Conservation (phyloP, 2,797 vertebrate genomes). For the Parotocinclus haroldoi region DNA sequence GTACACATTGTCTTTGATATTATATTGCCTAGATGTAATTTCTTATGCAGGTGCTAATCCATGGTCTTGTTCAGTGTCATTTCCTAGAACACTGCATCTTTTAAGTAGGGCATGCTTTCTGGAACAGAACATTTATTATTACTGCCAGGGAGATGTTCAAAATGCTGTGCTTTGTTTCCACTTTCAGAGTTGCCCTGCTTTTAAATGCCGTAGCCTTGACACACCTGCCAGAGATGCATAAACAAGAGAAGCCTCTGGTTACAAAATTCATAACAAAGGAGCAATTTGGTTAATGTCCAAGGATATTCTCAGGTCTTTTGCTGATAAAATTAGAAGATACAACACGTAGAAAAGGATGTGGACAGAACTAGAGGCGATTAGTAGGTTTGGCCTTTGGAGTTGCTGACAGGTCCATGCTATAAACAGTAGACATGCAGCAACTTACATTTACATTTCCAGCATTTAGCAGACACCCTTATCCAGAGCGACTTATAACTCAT, state of each 20-base stretch:
- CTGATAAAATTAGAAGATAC: neutral
- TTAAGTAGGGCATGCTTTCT: constrained; percentile 16
- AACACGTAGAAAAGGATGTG: neutral
- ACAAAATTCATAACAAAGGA: constrained; percentile 1
- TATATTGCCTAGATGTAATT: neutral
- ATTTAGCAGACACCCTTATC: no score
- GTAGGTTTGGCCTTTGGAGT: no score
- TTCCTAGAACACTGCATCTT: constrained; percentile 20
- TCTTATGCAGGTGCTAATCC: neutral
- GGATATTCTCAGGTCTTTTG: neutral
- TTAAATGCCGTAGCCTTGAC: constrained; percentile 21
- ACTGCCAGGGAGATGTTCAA: constrained; percentile 26
- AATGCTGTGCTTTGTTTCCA: constrained; percentile 12
- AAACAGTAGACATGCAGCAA: no score
- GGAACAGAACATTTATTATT: constrained; percentile 22
- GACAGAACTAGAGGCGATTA: neutral
- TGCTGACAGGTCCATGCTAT: no score
- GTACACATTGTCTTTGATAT: neutral
- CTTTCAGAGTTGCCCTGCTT: constrained; percentile 16
- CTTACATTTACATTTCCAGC: no score
- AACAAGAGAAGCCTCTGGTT: constrained; percentile 29
- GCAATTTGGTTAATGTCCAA: neutral
- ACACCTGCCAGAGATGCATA: constrained; percentile 14
- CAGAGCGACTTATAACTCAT: no score
- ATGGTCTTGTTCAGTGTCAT: neutral